phyloP scores from a whole-genome alignment of 2,797 vertebrate species.

The Phyllotis vaccarum region DNA sequence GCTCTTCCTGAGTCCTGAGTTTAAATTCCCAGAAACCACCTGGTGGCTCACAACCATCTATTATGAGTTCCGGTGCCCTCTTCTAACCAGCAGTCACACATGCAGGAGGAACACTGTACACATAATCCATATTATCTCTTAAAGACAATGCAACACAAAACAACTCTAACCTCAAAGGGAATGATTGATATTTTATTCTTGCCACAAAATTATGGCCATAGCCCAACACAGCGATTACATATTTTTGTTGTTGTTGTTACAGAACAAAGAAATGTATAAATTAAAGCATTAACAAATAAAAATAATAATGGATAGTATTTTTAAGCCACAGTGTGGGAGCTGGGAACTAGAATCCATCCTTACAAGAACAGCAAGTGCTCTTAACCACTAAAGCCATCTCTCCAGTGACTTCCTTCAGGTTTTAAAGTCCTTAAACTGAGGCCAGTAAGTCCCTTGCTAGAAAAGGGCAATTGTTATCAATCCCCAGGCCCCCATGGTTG shows the following conservation, averaged over 20 bases:
- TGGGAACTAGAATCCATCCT: no score
- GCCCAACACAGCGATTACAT: not conserved
- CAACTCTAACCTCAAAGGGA: not conserved
- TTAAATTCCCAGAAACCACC: no score
- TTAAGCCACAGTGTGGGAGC: not conserved
- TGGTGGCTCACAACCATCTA: no score
- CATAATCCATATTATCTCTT: not conserved
- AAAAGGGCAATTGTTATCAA: not conserved
- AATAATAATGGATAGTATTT: no score
- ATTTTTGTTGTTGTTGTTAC: not conserved
- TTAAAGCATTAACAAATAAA: not conserved
- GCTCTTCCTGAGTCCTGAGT: no score
- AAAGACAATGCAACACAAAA: slow-evolving; percentile 7
- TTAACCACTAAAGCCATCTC: no score
- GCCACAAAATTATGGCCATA: not conserved
- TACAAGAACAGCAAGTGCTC: no score
- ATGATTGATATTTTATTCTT: not conserved
- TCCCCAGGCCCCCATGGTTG: not conserved
- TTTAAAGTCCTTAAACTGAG: not conserved
- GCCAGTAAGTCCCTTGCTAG: not conserved
- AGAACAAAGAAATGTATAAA: not conserved
- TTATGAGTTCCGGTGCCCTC: no score
- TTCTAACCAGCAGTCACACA: no score
- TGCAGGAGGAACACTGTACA: no score
- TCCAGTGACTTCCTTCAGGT: not conserved